Percentiles rank a stretch among this genome's conserved stretches.
phyloP scores from a whole-genome alignment of 2,113 vertebrate genomes.

The Lepus americanus region DNA sequence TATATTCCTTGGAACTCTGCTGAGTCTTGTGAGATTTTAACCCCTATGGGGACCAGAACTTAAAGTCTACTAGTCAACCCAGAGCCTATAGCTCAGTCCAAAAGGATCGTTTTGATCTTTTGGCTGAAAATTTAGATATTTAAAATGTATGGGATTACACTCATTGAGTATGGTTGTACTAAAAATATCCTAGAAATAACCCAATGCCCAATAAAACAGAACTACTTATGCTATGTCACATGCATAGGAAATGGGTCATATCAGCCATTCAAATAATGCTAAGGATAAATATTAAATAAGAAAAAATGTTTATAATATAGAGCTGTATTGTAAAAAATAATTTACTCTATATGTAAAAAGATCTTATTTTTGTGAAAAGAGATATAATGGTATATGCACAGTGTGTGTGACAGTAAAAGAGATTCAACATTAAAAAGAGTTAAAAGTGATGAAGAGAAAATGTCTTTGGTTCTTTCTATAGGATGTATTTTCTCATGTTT shows the following conservation, averaged over 20 bases:
- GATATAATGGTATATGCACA: neutral
- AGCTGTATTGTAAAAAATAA: conserved; percentile 23
- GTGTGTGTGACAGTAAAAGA: neutral
- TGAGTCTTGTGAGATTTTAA: neutral
- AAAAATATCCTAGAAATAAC: conserved; percentile 21
- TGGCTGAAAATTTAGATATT: neutral
- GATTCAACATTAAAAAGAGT: neutral
- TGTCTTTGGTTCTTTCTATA: neutral
- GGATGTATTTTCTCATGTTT: neutral
- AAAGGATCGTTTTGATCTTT: conserved; percentile 25
- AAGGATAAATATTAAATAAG: neutral
- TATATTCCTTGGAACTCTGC: conserved; percentile 32
- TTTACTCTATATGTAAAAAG: neutral
- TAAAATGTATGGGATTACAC: neutral
- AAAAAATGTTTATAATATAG: conserved; percentile 13
- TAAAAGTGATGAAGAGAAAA: neutral
- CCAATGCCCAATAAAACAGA: neutral
- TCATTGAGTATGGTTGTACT: neutral
- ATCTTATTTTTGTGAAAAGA: conserved; percentile 22
- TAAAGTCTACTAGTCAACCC: neutral
- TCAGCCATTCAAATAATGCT: neutral
- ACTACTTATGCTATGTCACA: neutral
- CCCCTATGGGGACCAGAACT: neutral
- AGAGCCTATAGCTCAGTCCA: neutral
- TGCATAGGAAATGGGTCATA: neutral